Base-by-base conservation (phyloP, 2,113 vertebrate species). In the Pithys albifrons region DNA sequence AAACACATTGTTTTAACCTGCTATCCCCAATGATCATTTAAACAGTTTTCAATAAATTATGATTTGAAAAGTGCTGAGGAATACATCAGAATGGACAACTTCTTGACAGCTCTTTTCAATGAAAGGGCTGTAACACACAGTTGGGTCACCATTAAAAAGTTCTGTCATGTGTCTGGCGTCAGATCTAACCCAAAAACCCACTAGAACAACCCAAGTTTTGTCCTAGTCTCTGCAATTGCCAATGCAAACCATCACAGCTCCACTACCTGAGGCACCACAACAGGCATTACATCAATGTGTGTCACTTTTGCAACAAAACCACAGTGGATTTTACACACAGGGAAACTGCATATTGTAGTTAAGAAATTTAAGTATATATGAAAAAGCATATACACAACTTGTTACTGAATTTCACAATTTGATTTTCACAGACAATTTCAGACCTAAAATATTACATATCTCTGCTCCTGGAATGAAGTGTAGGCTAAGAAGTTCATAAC, bases 401-500 rank as follows among this genome's bases (percentile, higher is more conserved):
- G 2, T 7, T 37, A 18, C 5, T 12, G 1, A 19, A 23, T 11
- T 22, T 61, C 19, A 54, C 10, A 14, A 13, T 16, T 43, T 10
- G 1, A 31, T 39, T 66, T 89, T 24, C 2, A 1, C 7, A 64
- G 7, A 19, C 3, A 72, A 58, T 69, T 70, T 70, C 43, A 71
- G 16, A 31, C 4, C 6, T 4, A 45, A 41, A 70, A 29, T 3
- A 27, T 2, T 52, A 3, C 0, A 0, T n/a, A 28, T 6, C 13
- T 54, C 25, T 52, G 10, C 27, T 54, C 2, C 10, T 14, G 5
- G 13, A 67, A 55, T 9, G 6, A 77, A 41, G 52, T 0, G 1
- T 0, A 25, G 6, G 5, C 1, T 2, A 20, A 33, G 2, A 54
- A 71, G 2, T 4, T 55, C 4, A 1, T 3, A 33, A 20, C 0